Base-by-base conservation (phyloP, 1,140 invertebrate species). In the Cyclina sinensis region DNA sequence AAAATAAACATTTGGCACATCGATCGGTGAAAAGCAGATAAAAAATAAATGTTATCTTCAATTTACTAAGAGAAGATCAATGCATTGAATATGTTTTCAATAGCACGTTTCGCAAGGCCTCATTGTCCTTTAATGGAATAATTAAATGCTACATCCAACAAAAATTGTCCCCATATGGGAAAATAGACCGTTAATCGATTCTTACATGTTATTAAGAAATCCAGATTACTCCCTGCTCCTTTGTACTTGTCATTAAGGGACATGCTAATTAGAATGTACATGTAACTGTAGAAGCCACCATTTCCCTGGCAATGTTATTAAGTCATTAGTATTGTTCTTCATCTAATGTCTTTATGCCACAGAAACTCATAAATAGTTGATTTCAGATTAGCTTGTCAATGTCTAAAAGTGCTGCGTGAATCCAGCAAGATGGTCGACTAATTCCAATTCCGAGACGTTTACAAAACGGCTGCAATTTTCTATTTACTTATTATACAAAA, bases 141-240 rank as follows among this genome's bases (percentile, higher is more conserved):
- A 37, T 70, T 70, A 70, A 70, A 37, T 70, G 35, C 12, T 27
- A 37, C 65, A 70, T 35, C 32, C 65, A 70, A 70, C n/a, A 14
- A 2, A n/a, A 37, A 70, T 70, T 70, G 65, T 70, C 65, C 65
- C 35, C 24, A 37, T 9, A 70, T n/a, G 14, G 65, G 65, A 70
- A 70, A 35, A 37, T 18, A n/a, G 65, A 37, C 65, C 32, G 30
- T 70, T 7, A 70, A 70, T 70, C 65, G 65, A 70, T 70, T 18
- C 35, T 37, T 70, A 70, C 65, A 70, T 37, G 65, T 70, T 37
- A 70, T 70, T 70, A 37, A 70, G 65, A 32, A 70, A 70, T 70
- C 2, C 14, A 14, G 37, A 70, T 16, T 70, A 70, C 24, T 30
- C 32, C 21, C 27, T 37, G 27, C 37, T 70, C 65, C 27, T 37